Percentiles rank a stretch among this genome's conserved stretches.
These are phyloP conservation scores for Laterallus jamaicensis DNA, from an alignment of 2,113 vertebrate genomes.

Conservation along the genomic window DNA sequence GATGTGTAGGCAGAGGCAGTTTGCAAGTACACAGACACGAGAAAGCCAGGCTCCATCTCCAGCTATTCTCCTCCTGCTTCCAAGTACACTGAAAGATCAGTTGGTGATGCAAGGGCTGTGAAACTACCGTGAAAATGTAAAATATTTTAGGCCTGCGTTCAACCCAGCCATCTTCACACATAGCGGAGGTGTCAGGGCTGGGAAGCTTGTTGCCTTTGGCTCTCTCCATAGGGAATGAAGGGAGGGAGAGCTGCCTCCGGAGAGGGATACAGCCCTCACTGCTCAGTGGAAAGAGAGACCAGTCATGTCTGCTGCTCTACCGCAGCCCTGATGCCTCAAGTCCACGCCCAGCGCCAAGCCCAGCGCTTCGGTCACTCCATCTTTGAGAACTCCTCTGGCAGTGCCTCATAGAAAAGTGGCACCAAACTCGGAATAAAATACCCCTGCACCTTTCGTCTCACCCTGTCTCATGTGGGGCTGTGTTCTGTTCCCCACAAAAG, in stretches of 20 bases:
- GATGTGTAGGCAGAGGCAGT: constrained; percentile 51
- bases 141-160: constrained; percentile 47
- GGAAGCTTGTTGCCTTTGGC: constrained; percentile 52
- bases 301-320: background rate
- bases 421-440: background rate
- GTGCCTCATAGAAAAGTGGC: background rate
- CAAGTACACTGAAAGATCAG: constrained; percentile 41
- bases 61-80: constrained; percentile 40
- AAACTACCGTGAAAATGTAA: constrained; percentile 52
- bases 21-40: constrained; percentile 49
- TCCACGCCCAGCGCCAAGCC: background rate
- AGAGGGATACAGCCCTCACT: background rate
- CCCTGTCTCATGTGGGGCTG: background rate
- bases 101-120: constrained; percentile 42
- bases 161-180: constrained; percentile 55
- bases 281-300: background rate
- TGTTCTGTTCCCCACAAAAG: background rate
- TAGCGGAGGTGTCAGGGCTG: constrained; percentile 46
- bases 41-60: constrained; percentile 19
- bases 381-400: background rate
- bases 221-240: background rate
- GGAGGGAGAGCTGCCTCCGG: background rate
- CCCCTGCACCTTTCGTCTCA: background rate
- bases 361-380: background rate
- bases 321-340: background rate